Evolutionary conservation across 2,113 vertebrate genomes (phyloP).

Genomic region (Megaceryle maxima): DNA sequence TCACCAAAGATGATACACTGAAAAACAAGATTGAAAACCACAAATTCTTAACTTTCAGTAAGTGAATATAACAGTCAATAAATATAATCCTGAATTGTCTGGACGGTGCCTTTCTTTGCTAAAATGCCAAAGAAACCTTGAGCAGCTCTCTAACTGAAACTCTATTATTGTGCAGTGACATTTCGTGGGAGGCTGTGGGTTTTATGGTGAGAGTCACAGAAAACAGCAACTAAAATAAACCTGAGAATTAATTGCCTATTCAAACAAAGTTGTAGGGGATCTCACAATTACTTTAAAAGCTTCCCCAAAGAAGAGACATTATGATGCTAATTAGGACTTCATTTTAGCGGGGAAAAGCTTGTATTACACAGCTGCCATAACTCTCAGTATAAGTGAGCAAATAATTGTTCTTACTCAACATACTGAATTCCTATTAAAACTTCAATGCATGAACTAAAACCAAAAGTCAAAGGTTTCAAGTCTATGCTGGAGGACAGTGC

Average conservation of each 20-base stretch:
- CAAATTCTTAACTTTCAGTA: not conserved
- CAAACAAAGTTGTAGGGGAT: conserved; percentile 26
- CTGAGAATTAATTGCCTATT: not conserved
- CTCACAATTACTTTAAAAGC: not conserved
- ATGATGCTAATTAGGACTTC: conserved; percentile 16
- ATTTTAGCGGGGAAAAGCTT: not conserved
- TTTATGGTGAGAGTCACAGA: not conserved
- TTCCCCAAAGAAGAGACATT: not conserved
- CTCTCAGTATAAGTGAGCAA: not conserved
- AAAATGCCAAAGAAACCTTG: not conserved
- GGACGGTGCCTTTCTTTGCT: not conserved
- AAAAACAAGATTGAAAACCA: not conserved
- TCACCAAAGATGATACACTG: not conserved
- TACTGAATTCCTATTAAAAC: not conserved
- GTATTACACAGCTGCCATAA: not conserved
- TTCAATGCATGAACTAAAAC: not conserved
- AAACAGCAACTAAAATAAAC: not conserved
- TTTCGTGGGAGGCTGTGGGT: not conserved
- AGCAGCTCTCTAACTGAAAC: not conserved
- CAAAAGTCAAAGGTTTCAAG: not conserved
- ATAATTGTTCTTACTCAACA: not conserved
- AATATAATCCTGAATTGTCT: not conserved
- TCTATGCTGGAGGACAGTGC: not conserved
- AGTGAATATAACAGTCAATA: not conserved
- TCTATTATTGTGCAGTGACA: not conserved